Evolutionary conservation across 2,888 invertebrate genomes (phyloP), one percentile per base, ranked within the genome.

Genomic region (Aleiodes alternator): DNA sequence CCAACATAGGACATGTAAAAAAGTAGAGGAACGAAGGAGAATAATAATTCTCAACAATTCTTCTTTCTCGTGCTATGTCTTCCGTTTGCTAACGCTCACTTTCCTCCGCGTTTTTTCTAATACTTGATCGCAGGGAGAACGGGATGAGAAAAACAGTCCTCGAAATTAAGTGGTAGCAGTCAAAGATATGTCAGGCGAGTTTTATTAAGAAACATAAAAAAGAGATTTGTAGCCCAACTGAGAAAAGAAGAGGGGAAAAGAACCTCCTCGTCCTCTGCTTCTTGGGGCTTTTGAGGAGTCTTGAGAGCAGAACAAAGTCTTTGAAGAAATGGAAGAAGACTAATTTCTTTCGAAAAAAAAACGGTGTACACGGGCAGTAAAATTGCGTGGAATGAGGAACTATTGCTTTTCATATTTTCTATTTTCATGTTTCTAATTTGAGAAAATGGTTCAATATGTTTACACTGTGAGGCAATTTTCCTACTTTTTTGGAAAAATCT

Each of bases 181-280:
- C 88, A 84, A 85, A 88, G 87, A 89, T 89, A 88, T 87, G 88
- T 88, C 88, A 86, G 87, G 80, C 85, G 83, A 87, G 88, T 89
- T 89, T 89, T 89, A 89, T 89, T 89, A 89, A 87, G 86, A 86
- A 85, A 84, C 83, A 86, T 87, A 87, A 89, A 89, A 89, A 88
- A 85, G 86, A 88, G 87, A 88, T 89, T 89, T 88, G 88, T 88
- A 84, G 85, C 85, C 84, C 34, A 64, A 73, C 48, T 59, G 53
- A 50, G 76, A 73, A 48, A 12, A 50, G 56, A 55, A 55, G 50
- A 56, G 51, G 14, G 48, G 73, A 69, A 48, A 23, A 48, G 23
- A 23, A 23, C 23, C 23, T 38, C 2, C 23, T 48, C 23, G 64
- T 48, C 1, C 9, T 14, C 34, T n/a, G 16, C 43, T 34, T 23